phyloP scores from a whole-genome alignment of 2,797 vertebrate species.

The Phyllotis vaccarum region DNA sequence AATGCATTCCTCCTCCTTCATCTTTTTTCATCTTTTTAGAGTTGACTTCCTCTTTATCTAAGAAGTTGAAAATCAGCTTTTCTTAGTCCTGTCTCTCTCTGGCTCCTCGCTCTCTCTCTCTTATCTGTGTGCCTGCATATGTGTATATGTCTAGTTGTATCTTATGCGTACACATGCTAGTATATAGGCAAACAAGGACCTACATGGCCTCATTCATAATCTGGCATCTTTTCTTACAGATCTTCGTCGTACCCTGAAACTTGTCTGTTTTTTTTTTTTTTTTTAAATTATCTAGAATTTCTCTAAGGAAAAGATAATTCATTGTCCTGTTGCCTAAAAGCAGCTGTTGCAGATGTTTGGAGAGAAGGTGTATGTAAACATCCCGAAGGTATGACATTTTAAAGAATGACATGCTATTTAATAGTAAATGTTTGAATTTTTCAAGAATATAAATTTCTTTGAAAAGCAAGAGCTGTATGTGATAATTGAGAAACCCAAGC shows the following conservation, averaged over 20 bases:
- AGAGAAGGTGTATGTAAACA: conserved; percentile 16
- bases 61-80: not conserved
- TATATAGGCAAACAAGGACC: not conserved
- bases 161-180: not conserved
- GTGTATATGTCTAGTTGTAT: not conserved
- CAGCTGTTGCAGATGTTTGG: conserved; percentile 56
- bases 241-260: conserved; percentile 27
- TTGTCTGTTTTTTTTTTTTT: conserved; percentile 31
- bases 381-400: conserved; percentile 34
- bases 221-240: not conserved
- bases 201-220: not conserved
- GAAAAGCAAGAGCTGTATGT: not conserved
- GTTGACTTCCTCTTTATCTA: not conserved
- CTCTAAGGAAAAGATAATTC: conserved; percentile 39
- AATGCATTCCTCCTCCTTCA: not conserved
- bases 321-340: conserved; percentile 41
- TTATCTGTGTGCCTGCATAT: not conserved
- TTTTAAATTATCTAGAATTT: conserved; percentile 21
- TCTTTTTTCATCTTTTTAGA: not conserved
- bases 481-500: not conserved
- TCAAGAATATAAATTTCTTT: conserved; percentile 51
- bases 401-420: conserved; percentile 62
- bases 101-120: no score
- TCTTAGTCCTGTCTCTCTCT: not conserved
- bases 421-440: conserved; percentile 63